Conservation (phyloP, 2,113 vertebrate species). For the Catagonus wagneri region DNA sequence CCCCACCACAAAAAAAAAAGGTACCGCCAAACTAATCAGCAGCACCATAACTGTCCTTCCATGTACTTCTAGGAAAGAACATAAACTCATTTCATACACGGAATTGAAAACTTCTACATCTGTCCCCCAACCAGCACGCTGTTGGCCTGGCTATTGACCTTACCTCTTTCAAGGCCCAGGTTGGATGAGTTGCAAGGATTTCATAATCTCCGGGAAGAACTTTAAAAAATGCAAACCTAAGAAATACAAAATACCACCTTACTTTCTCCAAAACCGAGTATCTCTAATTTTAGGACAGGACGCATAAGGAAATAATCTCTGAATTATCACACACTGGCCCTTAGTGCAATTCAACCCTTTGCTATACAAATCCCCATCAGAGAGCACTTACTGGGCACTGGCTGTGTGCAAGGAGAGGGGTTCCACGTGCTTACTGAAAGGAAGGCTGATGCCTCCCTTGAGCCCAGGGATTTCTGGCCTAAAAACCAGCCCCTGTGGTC, state of each 20-base stretch:
- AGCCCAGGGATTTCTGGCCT: background rate
- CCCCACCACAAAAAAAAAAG: too few relatives aligned
- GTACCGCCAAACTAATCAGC: background rate
- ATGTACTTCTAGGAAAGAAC: background rate
- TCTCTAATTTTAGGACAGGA: background rate
- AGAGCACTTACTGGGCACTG: background rate
- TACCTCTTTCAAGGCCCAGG: constrained; percentile 96
- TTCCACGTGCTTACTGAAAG: background rate
- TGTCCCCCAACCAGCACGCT: background rate
- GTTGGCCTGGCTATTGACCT: background rate
- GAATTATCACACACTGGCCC: background rate
- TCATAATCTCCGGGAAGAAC: constrained; percentile 97
- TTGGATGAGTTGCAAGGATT: constrained; percentile 94
- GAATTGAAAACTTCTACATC: background rate
- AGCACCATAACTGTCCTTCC: background rate
- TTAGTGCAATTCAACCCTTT: too few relatives aligned
- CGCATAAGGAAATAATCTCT: background rate
- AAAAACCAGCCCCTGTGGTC: background rate
- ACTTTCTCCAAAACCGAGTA: background rate
- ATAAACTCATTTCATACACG: background rate
- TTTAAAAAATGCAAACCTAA: constrained; percentile 96
- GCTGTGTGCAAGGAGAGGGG: background rate
- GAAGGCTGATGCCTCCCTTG: background rate
- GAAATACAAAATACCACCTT: constrained; percentile 56
- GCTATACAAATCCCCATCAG: background rate